A percentile compares a stretch with the other conserved stretches of the same genome.
Evolutionary conservation across 2,797 vertebrate genomes (phyloP).

Genomic region (Cossypha niveicapilla): DNA sequence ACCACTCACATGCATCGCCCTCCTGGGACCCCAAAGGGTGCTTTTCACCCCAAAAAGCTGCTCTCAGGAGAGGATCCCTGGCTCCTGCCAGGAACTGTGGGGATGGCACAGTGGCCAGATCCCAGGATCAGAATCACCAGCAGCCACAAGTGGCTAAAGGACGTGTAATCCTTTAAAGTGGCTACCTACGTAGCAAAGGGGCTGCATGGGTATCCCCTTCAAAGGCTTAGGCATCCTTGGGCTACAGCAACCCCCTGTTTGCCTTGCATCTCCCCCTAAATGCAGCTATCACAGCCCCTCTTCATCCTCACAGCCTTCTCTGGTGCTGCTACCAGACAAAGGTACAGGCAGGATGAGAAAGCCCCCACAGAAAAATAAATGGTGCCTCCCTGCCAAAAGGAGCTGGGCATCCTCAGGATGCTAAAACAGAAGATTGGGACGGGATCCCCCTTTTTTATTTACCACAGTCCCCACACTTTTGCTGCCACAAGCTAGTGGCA

Average conservation of each 20-base stretch:
- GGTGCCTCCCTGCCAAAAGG: neutral
- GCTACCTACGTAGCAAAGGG: neutral
- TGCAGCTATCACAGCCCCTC: neutral
- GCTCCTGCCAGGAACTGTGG: neutral
- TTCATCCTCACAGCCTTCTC: neutral
- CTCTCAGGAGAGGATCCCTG: neutral
- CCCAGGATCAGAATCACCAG: fast-evolving
- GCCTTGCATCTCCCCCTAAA: neutral
- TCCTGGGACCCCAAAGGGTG: neutral
- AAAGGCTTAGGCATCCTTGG: neutral
- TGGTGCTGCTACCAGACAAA: fast-evolving
- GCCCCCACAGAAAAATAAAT: neutral
- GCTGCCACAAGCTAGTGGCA: neutral
- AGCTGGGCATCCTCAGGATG: neutral
- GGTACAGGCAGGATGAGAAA: neutral
- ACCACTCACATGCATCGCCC: fast-evolving
- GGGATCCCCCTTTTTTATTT: neutral
- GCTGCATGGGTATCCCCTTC: neutral
- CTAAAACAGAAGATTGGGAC: neutral
- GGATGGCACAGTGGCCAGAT: fast-evolving
- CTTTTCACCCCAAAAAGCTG: neutral
- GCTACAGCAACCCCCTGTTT: neutral
- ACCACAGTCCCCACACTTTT: neutral
- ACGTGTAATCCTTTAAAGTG: neutral
- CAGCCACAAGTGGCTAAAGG: neutral